Base-by-base conservation (phyloP, 2,888 invertebrate species). In the Spodoptera picta region DNA sequence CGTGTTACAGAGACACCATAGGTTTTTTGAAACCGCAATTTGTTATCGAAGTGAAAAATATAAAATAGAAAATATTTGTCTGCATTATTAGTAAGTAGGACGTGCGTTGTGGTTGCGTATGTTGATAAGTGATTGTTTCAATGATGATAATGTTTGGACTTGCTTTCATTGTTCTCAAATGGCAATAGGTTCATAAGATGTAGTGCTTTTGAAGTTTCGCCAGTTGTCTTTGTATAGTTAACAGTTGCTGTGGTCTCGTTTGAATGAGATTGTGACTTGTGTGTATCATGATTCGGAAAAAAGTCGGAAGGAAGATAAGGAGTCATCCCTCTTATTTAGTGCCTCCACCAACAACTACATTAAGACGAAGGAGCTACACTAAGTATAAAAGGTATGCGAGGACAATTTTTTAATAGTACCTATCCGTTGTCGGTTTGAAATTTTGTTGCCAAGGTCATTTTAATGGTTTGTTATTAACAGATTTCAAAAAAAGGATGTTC, bases 281-380 rank as follows among this genome's bases (percentile, higher is more conserved):
- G 48, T 42, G 55, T 41, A 73, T 51, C 23, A 86, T 85, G 86
- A 62, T 73, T 3, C 81, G 60, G 43, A 72, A 49, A 41, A 81
- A 75, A 60, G 43, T 75, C 42, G 53, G 60, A 1, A 80, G 61
- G 51, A 85, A 79, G 65, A 46, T 61, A 52, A 69, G 62, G 36
- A 62, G 61, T 50, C 66, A 74, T 50, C 77, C 83, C 0, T 71
- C 77, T 36, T 83, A 73, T 52, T 66, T 80, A 46, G 82, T 85
- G 49, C 69, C 71, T 10, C 70, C 77, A 24, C 81, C 79, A 42
- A 79, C 80, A 23, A 63, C 66, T 48, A 61, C 81, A n/a, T 60
- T 77, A 45, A 79, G 79, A 58, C 85, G 85, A 58, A 86, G 79
- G 67, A 81, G 79, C 67, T 78, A 72, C 42, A 82, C 36, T 36